Evolutionary conservation across 2,888 invertebrate species (phyloP), one percentile per base, ranked within the genome.

Genomic region (Lypha dubia): DNA sequence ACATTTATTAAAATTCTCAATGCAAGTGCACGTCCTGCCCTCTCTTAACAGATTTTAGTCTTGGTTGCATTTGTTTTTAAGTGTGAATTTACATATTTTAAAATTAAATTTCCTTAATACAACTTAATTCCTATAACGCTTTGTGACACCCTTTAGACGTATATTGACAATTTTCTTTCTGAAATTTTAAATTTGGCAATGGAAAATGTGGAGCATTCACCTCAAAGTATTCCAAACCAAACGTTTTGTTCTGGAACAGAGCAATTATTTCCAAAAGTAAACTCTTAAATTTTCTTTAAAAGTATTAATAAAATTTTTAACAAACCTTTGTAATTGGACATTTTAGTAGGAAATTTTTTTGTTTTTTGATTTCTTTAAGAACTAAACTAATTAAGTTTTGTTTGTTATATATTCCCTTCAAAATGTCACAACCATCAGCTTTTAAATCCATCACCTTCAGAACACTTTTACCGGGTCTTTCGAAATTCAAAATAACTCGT

Each of bases 181-280:
- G 8, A 20, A 76, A 63, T 75, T 82, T 76, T n/a, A 65, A 38
- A 71, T 82, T 70, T 11, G 65, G 17, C 51, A 76, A 41, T 13
- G 82, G 75, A 71, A 82, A 82, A 13, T 70, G 28, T 15, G 13
- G 49, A 4, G n/a, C 32, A 1, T n/a, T 17, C 0, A 71, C 11
- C n/a, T 41, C 4, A 3, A 58, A 71, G 38, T 65, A 20, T 4
- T 65, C 24, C 49, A 76, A 58, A 9, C 35, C 38, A 82, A 51
- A 82, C 4, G 41, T 51, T 44, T 46, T 46, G n/a, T 71, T 71
- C 70, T 82, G 41, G 0, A 28, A 5, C 28, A 28, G 28, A 28
- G 28, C 2, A 28, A 28, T 28, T 28, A 28, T 28, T 4, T 4
- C 2, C 28, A n/a, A 65, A 22, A 24, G 22, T n/a, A 65, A 56